phyloP scores from a whole-genome alignment of 2,797 vertebrate genomes.

The Austrolebias charrua region DNA sequence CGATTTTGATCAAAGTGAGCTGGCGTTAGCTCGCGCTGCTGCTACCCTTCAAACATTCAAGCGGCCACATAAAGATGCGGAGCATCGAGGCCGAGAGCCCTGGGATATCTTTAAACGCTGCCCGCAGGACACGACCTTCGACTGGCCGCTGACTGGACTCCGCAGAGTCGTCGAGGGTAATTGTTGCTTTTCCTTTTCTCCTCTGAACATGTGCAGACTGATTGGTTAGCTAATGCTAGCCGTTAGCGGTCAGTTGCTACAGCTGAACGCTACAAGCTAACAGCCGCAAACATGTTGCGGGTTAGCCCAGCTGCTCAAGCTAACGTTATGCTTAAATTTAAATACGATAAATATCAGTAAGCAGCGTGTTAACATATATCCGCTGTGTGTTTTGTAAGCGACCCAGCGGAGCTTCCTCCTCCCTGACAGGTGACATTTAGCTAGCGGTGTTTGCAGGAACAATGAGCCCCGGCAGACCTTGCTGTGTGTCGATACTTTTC shows the following conservation, averaged over 20 bases:
- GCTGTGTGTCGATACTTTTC: conserved; percentile 51
- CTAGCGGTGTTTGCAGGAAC: conserved; percentile 4
- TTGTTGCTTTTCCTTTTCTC: conserved; percentile 32
- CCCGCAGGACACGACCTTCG: conserved; percentile 69
- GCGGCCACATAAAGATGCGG: conserved; percentile 77
- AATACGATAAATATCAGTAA: background rate
- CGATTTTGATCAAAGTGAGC: conserved; percentile 62
- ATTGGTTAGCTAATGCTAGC: conserved; percentile 35
- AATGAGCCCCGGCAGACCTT: conserved; percentile 7
- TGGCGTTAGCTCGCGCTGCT: conserved; percentile 64
- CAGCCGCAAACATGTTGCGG: conserved; percentile 12
- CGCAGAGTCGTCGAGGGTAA: conserved; percentile 62
- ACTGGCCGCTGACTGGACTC: conserved; percentile 74
- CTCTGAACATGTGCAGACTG: conserved; percentile 51
- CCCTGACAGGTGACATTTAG: conserved; percentile 8
- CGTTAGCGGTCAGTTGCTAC: conserved; percentile 28
- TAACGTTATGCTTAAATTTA: background rate
- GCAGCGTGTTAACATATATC: background rate
- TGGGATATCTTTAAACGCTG: conserved; percentile 66
- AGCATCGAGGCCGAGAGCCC: conserved; percentile 73
- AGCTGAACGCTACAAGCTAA: conserved; percentile 73
- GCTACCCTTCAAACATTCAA: conserved; percentile 61
- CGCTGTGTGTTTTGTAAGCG: background rate
- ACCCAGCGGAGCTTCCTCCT: background rate
- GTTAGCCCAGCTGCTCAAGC: background rate